Percentiles rank a stretch among this genome's conserved stretches.
Evolutionary conservation across 1,140 invertebrate genomes (phyloP).

Genomic region (Aphaenogaster ashmeadi): DNA sequence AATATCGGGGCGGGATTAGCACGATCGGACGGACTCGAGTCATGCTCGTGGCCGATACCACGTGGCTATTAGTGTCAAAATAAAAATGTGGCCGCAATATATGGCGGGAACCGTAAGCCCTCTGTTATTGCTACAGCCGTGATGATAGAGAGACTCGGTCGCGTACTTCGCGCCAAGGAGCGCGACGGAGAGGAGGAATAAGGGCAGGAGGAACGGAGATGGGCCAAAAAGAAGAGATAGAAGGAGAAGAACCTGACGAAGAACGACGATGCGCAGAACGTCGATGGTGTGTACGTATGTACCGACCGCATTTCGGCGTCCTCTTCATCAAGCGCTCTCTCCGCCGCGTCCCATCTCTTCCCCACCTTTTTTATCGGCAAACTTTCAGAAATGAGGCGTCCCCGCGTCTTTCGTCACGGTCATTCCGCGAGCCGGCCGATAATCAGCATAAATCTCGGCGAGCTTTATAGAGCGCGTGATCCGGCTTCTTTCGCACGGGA

Average conservation of each 20-base stretch:
- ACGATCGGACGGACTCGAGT: constrained; percentile 86
- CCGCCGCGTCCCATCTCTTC: constrained; percentile 10
- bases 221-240: constrained; percentile 16
- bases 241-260: not conserved
- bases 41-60: constrained; percentile 84
- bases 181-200: constrained; percentile 30
- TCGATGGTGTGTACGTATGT: not conserved
- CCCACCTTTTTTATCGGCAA: constrained; percentile 52
- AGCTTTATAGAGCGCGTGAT: constrained; percentile 29
- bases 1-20: constrained; percentile 87
- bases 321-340: constrained; percentile 62
- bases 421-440: constrained; percentile 48
- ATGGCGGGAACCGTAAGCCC: constrained; percentile 83
- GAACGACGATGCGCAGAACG: not conserved
- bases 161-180: constrained; percentile 59
- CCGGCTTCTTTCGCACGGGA: not conserved
- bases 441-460: constrained; percentile 70
- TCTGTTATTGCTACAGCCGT: constrained; percentile 82
- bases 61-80: constrained; percentile 87
- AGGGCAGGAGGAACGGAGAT: constrained; percentile 29
- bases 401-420: constrained; percentile 12
- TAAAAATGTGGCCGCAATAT: constrained; percentile 87
- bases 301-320: constrained; percentile 16
- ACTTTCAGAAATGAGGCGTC: constrained; percentile 42
- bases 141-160: constrained; percentile 79